phyloP scores from a whole-genome alignment of 1,140 invertebrate genomes.

The Drosophila fuyamai region DNA sequence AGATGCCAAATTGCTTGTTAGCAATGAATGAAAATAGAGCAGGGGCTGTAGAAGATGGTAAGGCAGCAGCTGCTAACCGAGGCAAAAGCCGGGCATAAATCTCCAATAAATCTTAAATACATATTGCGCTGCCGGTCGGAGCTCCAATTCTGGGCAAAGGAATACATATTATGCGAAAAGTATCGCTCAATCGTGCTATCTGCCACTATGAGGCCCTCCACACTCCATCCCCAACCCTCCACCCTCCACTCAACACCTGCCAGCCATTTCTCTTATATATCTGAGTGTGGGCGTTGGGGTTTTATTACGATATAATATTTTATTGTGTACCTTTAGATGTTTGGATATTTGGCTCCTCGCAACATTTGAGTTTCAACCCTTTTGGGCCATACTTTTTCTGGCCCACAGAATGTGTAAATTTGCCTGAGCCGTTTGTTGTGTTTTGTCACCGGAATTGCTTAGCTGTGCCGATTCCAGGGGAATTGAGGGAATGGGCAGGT shows the following conservation, averaged over 20 bases:
- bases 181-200: constrained; percentile 69
- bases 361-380: constrained; percentile 51
- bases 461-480: constrained; percentile 18
- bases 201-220: constrained; percentile 1
- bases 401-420: constrained; percentile 73
- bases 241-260: constrained; percentile 7
- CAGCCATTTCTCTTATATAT: constrained; percentile 46
- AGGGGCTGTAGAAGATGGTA: constrained; percentile 22
- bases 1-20: constrained; percentile 54
- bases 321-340: constrained; percentile 77
- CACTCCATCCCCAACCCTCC: not conserved
- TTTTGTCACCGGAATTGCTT: constrained; percentile 61
- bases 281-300: constrained; percentile 50
- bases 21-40: constrained; percentile 39
- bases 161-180: constrained; percentile 61
- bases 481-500: constrained; percentile 3
- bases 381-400: constrained; percentile 31
- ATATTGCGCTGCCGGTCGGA: constrained; percentile 62
- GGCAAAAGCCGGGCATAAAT: constrained; percentile 73
- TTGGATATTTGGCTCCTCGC: constrained; percentile 57
- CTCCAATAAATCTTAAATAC: constrained; percentile 72
- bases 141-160: constrained; percentile 34
- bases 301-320: constrained; percentile 82
- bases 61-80: constrained; percentile 30
- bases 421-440: constrained; percentile 63